Evolutionary conservation across 2,113 vertebrate species (phyloP).

Genomic region (human): GRCh38 chr9:99337001-99337500

Average conservation of each 20-base stretch:
- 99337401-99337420: neutral
- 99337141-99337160: neutral
- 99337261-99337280: neutral
- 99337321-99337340: neutral
- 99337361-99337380: no score
- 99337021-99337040: neutral
- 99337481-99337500: neutral
- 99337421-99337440: neutral
- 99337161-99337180: neutral
- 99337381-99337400: neutral
- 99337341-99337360: neutral
- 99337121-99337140: no score
- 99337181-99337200: neutral
- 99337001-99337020: neutral
- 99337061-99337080: neutral
- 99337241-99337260: neutral
- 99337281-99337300: neutral
- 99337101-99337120: accelerated
- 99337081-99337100: neutral
- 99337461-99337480: neutral
- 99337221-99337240: neutral
- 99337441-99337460: neutral
- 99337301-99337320: neutral
- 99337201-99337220: neutral
- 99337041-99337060: neutral